These are phyloP conservation scores for Bembecia ichneumoniformis DNA, from an alignment of 2,888 invertebrate genomes.

Conservation along the genomic window DNA sequence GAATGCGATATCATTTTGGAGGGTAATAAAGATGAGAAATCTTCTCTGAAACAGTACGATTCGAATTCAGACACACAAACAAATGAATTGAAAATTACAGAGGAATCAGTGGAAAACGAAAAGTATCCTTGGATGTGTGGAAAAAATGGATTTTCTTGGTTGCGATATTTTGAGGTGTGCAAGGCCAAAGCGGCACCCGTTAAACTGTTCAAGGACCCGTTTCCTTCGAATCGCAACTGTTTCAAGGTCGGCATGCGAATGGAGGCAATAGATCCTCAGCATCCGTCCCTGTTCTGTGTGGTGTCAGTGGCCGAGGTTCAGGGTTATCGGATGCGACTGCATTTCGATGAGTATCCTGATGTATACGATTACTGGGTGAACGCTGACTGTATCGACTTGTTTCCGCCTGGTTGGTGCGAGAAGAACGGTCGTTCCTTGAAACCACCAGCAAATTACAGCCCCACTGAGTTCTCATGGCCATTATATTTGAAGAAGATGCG, in stretches of 20 bases:
- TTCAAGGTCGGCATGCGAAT: constrained; percentile 90
- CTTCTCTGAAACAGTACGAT: constrained; percentile 33
- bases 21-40: constrained; percentile 30
- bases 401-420: constrained; percentile 95
- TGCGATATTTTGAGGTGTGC: constrained; percentile 80
- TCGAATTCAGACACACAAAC: constrained; percentile 33
- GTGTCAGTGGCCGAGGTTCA: constrained; percentile 85
- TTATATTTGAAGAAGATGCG: constrained; percentile 84
- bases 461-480: constrained; percentile 83
- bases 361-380: constrained; percentile 95
- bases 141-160: constrained; percentile 84
- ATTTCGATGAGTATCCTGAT: constrained; percentile 92
- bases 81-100: constrained; percentile 36
- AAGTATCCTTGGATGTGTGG: constrained; percentile 80
- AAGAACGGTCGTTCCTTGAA: constrained; percentile 83
- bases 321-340: constrained; percentile 87
- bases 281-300: constrained; percentile 91
- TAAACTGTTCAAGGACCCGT: constrained; percentile 84
- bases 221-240: constrained; percentile 81
- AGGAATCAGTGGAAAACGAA: constrained; percentile 46
- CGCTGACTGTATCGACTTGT: constrained; percentile 91
- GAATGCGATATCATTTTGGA: constrained; percentile 38
- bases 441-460: constrained; percentile 80
- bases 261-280: constrained; percentile 94
- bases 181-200: constrained; percentile 82